These are phyloP conservation scores for Diachasma alloeum DNA, from an alignment of 1,140 invertebrate genomes.

Conservation along the genomic window DNA sequence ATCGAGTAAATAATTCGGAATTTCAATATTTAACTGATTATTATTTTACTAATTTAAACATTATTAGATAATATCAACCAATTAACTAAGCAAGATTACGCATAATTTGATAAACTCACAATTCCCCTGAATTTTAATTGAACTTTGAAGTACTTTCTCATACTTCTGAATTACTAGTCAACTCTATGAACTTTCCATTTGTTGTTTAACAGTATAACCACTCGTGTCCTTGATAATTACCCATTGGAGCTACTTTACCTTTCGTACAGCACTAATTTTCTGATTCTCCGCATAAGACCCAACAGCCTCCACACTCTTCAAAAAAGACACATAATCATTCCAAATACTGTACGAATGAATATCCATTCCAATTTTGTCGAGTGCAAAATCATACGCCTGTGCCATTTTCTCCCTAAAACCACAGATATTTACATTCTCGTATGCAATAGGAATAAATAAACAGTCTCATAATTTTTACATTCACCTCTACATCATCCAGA, in stretches of 20 bases:
- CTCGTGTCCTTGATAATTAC: no score
- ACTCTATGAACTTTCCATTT: no score
- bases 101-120: no score
- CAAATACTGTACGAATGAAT: conserved; percentile 95
- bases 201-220: no score
- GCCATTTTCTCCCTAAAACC: conserved; percentile 97
- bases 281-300: conserved; percentile 99
- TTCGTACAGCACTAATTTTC: conserved; percentile 96
- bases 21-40: no score
- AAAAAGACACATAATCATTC: conserved; percentile 97
- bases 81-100: no score
- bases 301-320: conserved; percentile 97
- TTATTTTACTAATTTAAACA: no score
- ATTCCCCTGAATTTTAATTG: no score
- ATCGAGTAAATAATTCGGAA: no score
- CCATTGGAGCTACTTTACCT: conserved; percentile 68
- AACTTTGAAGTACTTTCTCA: no score
- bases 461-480: background rate
- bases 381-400: conserved; percentile 98
- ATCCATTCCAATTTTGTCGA: conserved; percentile 99
- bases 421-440: background rate
- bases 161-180: no score
- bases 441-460: background rate
- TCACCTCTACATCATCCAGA: conserved; percentile 13
- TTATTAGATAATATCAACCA: no score